A percentile compares a stretch with the other conserved stretches of the same genome.
These are phyloP conservation scores for Atrina japonica DNA, from an alignment of 2,888 invertebrate species.

Conservation along the genomic window DNA sequence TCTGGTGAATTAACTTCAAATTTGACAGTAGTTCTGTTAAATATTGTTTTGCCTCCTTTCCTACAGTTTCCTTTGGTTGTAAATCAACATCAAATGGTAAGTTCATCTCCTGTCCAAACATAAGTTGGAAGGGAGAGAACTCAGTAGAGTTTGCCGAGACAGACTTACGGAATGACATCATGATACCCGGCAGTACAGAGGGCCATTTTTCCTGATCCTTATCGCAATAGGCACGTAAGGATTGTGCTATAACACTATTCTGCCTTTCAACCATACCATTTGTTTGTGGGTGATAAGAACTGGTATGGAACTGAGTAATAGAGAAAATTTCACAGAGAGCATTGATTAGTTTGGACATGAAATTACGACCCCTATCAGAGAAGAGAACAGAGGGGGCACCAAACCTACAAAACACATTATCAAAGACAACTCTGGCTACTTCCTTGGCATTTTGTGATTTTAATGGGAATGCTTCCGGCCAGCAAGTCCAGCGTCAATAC, in stretches of 20 bases:
- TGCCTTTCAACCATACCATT: constrained; percentile 21
- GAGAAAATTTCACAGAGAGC: constrained; percentile 29
- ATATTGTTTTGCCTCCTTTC: constrained; percentile 9
- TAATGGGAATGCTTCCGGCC: constrained; percentile 32
- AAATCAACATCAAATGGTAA: constrained; percentile 42
- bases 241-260: constrained; percentile 13
- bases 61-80: constrained; percentile 37
- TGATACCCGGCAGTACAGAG: constrained; percentile 8
- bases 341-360: constrained; percentile 19
- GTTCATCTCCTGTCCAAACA: constrained; percentile 38
- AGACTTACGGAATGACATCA: constrained; percentile 29
- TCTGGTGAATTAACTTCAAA: constrained; percentile 21
- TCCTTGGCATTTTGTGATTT: constrained; percentile 21
- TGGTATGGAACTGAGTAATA: background rate
- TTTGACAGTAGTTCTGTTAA: constrained; percentile 14
- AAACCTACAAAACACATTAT: constrained; percentile 14
- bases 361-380: constrained; percentile 31
- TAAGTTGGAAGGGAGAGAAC: constrained; percentile 22
- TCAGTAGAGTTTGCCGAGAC: constrained; percentile 11
- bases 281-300: constrained; percentile 28
- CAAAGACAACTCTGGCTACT: constrained; percentile 24
- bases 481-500: constrained; percentile 22
- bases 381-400: constrained; percentile 14
- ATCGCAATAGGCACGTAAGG: constrained; percentile 22
- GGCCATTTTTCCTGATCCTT: constrained; percentile 31